phyloP scores from a whole-genome alignment of 2,797 vertebrate genomes.

The Lophotriccus pileatus region DNA sequence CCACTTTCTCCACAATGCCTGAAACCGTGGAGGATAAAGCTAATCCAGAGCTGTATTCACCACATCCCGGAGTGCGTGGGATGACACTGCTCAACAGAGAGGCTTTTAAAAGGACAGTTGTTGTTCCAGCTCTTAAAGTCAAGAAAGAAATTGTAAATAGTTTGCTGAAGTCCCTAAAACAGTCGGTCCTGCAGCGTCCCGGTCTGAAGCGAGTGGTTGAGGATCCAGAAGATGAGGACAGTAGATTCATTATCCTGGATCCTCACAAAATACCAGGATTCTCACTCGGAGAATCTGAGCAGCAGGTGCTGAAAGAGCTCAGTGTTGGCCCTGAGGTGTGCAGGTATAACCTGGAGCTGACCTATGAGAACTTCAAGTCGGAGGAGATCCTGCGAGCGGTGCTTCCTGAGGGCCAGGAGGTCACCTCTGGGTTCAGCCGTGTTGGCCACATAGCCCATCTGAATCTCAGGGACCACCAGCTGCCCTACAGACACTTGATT shows the following conservation, averaged over 20 bases:
- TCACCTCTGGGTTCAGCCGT: constrained; percentile 91
- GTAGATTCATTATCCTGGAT: constrained; percentile 87
- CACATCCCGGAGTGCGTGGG: constrained; percentile 83
- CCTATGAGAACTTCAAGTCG: constrained; percentile 89
- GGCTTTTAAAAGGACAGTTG: constrained; percentile 85
- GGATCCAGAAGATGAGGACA: constrained; percentile 73
- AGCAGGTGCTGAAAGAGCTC: constrained; percentile 77
- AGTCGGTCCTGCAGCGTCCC: constrained; percentile 81
- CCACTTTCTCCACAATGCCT: constrained; percentile 53
- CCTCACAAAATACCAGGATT: constrained; percentile 75
- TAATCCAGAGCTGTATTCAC: constrained; percentile 75
- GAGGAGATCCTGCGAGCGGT: constrained; percentile 93
- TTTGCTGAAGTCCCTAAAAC: constrained; percentile 84
- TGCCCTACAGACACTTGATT: constrained; percentile 89
- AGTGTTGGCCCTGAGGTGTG: constrained; percentile 77
- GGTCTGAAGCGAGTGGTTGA: constrained; percentile 86
- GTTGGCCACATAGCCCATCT: constrained; percentile 95
- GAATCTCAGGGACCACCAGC: constrained; percentile 95
- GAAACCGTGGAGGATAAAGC: constrained; percentile 44
- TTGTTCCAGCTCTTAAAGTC: constrained; percentile 86
- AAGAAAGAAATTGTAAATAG: constrained; percentile 79
- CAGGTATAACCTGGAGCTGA: constrained; percentile 80
- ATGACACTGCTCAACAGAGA: constrained; percentile 87
- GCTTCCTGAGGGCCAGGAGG: constrained; percentile 89
- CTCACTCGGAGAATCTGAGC: constrained; percentile 81